Conservation (phyloP, 92 coral and sea anemone species). For the Paragorgia papillata region DNA sequence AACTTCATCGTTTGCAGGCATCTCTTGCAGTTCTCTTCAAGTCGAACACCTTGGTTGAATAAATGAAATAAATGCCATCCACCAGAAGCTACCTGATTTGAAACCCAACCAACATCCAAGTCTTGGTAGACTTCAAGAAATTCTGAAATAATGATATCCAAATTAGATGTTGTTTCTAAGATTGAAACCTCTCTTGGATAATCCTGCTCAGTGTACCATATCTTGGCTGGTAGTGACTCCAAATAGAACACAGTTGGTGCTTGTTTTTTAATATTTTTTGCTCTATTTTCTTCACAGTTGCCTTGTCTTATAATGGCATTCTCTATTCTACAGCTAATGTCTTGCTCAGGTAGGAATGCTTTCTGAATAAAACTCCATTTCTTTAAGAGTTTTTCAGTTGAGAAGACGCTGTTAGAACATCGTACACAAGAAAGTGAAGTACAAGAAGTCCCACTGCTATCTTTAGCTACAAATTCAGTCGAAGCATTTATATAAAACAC, state of each 20-base stretch:
- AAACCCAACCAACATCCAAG: slow-evolving; percentile 67
- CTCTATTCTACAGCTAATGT: not conserved
- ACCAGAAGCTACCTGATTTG: slow-evolving; percentile 69
- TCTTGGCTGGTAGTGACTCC: slow-evolving; percentile 51
- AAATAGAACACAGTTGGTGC: slow-evolving; percentile 76
- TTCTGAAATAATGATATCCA: slow-evolving; percentile 60
- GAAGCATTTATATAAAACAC: no score
- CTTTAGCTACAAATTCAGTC: not conserved
- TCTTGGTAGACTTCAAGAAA: slow-evolving; percentile 48
- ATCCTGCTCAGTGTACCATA: slow-evolving; percentile 58
- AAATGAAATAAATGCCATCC: slow-evolving; percentile 79
- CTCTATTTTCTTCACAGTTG: slow-evolving; percentile 23
- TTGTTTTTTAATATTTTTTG: no score
- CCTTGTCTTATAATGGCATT: slow-evolving; percentile 22
- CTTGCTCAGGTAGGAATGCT: not conserved
- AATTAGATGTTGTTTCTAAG: slow-evolving; percentile 33
- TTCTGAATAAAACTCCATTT: slow-evolving; percentile 13
- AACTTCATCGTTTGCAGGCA: slow-evolving; percentile 72
- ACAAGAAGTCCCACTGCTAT: not conserved
- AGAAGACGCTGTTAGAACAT: slow-evolving; percentile 31
- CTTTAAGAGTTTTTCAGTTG: slow-evolving; percentile 3
- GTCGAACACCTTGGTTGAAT: slow-evolving; percentile 75
- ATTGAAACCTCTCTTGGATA: not conserved
- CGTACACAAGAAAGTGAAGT: slow-evolving; percentile 30
- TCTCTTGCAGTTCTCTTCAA: slow-evolving; percentile 59